A percentile compares a stretch with the other conserved stretches of the same genome.
phyloP scores from a whole-genome alignment of 2,113 vertebrate species.

The Sciurus niger region DNA sequence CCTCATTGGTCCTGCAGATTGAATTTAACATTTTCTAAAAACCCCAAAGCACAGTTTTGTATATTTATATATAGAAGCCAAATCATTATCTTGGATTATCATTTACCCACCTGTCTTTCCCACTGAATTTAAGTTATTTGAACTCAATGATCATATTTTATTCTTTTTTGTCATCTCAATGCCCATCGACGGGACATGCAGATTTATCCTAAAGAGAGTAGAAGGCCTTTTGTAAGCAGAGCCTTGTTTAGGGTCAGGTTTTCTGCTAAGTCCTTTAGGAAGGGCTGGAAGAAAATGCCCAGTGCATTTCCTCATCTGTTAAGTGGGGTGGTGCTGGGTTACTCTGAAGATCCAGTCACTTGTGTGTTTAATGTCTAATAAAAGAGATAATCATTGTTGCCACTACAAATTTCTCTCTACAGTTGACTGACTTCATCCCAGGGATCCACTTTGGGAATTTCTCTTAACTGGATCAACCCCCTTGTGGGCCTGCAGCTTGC shows the following conservation, averaged over 20 bases:
- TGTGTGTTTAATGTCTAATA: not conserved
- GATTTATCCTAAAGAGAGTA: not conserved
- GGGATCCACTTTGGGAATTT: not conserved
- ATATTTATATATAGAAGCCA: not conserved
- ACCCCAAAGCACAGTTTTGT: not conserved
- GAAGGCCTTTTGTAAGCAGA: not conserved
- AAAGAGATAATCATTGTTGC: not conserved
- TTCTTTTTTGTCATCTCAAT: not conserved
- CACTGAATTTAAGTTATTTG: not conserved
- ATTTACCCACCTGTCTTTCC: not conserved
- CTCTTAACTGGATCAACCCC: not conserved
- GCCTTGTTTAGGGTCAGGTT: accelerated
- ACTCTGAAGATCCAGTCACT: not conserved
- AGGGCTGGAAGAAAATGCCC: not conserved
- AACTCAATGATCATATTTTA: not conserved
- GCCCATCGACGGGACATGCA: not conserved
- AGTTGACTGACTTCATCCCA: not conserved
- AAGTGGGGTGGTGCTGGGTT: not conserved
- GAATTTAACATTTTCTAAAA: not conserved
- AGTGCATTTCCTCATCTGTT: not conserved
- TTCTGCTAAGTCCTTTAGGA: not conserved
- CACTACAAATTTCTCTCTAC: not conserved
- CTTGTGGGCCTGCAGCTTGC: not conserved
- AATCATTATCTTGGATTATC: not conserved
- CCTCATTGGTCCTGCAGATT: not conserved